Evolutionary conservation across 2,888 invertebrate species (phyloP).

Genomic region (Cephalotes varians): DNA sequence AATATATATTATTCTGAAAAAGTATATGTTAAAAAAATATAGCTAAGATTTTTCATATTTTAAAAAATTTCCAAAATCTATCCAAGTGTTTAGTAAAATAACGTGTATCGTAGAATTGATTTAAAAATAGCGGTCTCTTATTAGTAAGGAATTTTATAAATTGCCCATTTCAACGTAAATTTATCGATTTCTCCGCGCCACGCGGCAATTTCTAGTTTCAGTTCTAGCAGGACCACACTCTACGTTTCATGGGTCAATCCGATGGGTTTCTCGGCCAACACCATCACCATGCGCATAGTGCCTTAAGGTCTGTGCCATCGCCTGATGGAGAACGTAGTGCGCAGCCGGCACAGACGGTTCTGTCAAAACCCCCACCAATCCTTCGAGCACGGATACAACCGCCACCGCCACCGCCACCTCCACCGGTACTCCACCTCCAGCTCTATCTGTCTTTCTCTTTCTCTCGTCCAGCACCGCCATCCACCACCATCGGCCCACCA

Average conservation of each 20-base stretch:
- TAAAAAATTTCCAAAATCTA: neutral
- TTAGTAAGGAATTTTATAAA: neutral
- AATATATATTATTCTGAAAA: neutral
- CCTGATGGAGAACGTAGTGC: conserved; percentile 72
- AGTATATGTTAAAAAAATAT: neutral
- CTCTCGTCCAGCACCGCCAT: conserved; percentile 47
- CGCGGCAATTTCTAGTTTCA: conserved; percentile 10
- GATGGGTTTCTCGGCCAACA: conserved; percentile 42
- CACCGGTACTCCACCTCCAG: conserved; percentile 55
- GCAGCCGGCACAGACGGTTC: conserved; percentile 75
- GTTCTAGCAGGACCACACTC: neutral
- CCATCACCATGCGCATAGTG: conserved; percentile 59
- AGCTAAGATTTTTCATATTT: neutral
- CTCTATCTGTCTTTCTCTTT: conserved; percentile 45
- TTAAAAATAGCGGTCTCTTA: neutral
- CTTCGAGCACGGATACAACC: conserved; percentile 64
- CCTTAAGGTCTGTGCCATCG: conserved; percentile 65
- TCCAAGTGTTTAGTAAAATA: neutral
- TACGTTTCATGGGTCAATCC: conserved; percentile 34
- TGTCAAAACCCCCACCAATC: conserved; percentile 71
- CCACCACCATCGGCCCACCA: conserved; percentile 67
- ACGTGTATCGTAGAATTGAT: neutral
- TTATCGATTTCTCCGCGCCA: neutral
- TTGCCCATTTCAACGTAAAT: neutral
- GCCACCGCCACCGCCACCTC: conserved; percentile 45